These are phyloP conservation scores for Clostera curtula DNA, from an alignment of 2,888 invertebrate genomes.

Conservation along the genomic window DNA sequence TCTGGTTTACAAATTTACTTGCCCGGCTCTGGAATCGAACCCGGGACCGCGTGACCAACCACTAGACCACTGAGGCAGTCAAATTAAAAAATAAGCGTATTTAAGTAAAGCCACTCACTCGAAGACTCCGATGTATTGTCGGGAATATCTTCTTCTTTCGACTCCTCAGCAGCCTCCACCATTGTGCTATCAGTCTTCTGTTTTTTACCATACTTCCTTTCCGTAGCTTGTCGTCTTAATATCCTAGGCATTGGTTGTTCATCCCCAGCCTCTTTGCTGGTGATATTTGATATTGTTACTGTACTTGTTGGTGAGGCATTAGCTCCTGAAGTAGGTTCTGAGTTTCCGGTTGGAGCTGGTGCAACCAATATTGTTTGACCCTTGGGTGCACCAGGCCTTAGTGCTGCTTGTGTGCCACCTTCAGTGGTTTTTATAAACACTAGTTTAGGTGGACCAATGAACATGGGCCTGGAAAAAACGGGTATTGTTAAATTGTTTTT, in stretches of 20 bases:
- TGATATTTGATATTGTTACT: slow-evolving; percentile 8
- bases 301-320: slow-evolving; percentile 6
- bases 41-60: no score
- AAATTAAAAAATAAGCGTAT: no score
- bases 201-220: slow-evolving; percentile 62
- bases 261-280: slow-evolving; percentile 15
- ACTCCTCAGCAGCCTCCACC: slow-evolving; percentile 37
- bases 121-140: slow-evolving; percentile 36
- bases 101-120: slow-evolving; percentile 42
- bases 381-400: slow-evolving; percentile 51
- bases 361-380: slow-evolving; percentile 66
- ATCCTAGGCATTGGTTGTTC: slow-evolving; percentile 37
- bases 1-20: no score
- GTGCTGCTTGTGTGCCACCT: slow-evolving; percentile 47
- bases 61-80: no score
- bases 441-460: slow-evolving; percentile 67
- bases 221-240: slow-evolving; percentile 42
- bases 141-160: slow-evolving; percentile 38
- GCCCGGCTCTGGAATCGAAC: no score
- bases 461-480: slow-evolving; percentile 56
- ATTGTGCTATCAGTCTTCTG: slow-evolving; percentile 52
- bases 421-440: slow-evolving; percentile 69
- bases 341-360: slow-evolving; percentile 36
- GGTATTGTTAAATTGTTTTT: no score
- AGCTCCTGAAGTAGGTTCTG: slow-evolving; percentile 9